phyloP scores from a whole-genome alignment of 1,140 invertebrate species.

The Aphidius ervi region DNA sequence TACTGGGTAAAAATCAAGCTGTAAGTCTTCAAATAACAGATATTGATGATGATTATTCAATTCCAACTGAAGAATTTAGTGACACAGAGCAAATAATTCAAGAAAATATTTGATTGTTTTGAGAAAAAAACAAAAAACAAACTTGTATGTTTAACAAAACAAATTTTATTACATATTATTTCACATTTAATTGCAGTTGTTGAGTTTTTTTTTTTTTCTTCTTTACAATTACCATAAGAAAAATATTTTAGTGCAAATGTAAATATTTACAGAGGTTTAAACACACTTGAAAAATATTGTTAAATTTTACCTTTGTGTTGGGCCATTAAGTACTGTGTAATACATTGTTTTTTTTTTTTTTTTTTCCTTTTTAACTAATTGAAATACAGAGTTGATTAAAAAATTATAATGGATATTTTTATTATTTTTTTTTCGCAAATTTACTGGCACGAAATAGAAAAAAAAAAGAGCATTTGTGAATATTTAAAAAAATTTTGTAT shows the following conservation, averaged over 20 bases:
- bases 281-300: constrained; percentile 25
- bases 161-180: not conserved
- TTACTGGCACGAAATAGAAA: not conserved
- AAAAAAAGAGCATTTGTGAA: not conserved
- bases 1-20: constrained; percentile 23
- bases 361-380: constrained; percentile 2
- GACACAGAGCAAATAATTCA: not conserved
- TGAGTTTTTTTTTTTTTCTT: not conserved
- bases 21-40: constrained; percentile 7
- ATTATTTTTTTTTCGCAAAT: not conserved
- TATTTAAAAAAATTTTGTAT: too few relatives aligned
- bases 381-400: constrained; percentile 8
- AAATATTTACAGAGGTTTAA: constrained; percentile 33
- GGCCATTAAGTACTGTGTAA: constrained; percentile 22
- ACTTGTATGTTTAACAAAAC: not conserved
- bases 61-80: not conserved
- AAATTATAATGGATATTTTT: constrained; percentile 10
- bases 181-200: constrained; percentile 1
- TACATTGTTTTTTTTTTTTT: constrained; percentile 9
- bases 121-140: not conserved
- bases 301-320: constrained; percentile 26
- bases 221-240: too few relatives aligned
- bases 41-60: constrained; percentile 6
- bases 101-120: not conserved
- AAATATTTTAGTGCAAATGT: constrained; percentile 21